Conservation (phyloP, 2,888 invertebrate species). For the Micropterix aruncella region DNA sequence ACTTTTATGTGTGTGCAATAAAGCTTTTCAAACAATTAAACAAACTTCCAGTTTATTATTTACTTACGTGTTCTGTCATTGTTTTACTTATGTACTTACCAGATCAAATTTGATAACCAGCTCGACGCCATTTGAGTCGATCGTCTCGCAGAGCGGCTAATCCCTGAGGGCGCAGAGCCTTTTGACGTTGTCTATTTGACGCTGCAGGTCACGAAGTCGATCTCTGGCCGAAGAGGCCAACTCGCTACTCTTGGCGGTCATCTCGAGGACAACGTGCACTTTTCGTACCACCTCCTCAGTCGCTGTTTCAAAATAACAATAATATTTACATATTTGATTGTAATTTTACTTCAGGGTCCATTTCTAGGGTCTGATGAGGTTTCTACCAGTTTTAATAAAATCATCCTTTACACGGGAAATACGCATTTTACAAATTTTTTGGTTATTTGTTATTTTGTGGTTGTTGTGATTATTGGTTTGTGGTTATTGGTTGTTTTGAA, state of each 20-base stretch:
- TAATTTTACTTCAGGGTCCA: constrained; percentile 9
- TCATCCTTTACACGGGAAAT: no score
- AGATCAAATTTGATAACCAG: constrained; percentile 46
- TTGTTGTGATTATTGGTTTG: no score
- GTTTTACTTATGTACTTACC: no score
- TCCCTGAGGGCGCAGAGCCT: constrained; percentile 57
- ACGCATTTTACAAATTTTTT: no score
- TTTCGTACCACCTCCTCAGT: constrained; percentile 41
- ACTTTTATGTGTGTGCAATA: no score
- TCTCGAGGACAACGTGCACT: constrained; percentile 39
- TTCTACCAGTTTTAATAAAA: no score
- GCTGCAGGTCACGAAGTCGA: constrained; percentile 41
- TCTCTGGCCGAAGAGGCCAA: constrained; percentile 39
- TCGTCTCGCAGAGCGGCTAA: constrained; percentile 59
- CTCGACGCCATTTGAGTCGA: constrained; percentile 57
- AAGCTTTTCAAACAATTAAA: no score
- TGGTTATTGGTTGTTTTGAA: no score
- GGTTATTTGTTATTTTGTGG: no score
- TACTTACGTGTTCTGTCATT: no score
- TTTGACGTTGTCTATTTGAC: constrained; percentile 41
- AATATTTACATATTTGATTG: constrained; percentile 5
- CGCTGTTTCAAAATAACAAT: constrained; percentile 25
- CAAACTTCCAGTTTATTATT: no score
- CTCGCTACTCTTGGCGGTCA: constrained; percentile 38
- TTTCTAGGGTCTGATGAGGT: no score